Evolutionary conservation across 2,888 invertebrate genomes (phyloP).

Genomic region (Ophion obscuratus): DNA sequence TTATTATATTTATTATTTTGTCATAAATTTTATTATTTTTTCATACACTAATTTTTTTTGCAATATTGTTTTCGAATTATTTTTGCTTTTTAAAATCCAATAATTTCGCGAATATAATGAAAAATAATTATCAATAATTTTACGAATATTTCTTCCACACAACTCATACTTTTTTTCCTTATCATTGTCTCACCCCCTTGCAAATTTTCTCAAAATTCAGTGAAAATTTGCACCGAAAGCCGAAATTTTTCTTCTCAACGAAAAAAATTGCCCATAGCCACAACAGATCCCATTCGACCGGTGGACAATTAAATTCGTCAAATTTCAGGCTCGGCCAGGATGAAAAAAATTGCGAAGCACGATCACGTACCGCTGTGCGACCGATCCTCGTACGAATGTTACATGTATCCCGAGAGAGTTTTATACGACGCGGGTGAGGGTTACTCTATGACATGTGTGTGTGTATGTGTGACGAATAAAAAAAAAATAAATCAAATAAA

Average conservation of each 20-base stretch:
- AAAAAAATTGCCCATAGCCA: not conserved
- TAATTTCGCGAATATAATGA: too few relatives aligned
- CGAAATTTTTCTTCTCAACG: constrained; percentile 10
- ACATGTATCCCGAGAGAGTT: constrained; percentile 29
- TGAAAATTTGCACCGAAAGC: not conserved
- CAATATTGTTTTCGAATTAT: too few relatives aligned
- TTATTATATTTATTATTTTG: too few relatives aligned
- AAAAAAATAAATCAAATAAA: constrained; percentile 7
- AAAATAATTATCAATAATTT: too few relatives aligned
- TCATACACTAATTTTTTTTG: too few relatives aligned
- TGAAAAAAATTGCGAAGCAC: constrained; percentile 49
- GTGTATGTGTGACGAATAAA: constrained; percentile 18
- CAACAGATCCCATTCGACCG: constrained; percentile 18
- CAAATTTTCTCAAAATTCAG: too few relatives aligned
- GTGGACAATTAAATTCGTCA: constrained; percentile 78
- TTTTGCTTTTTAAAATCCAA: too few relatives aligned
- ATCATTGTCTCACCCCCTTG: too few relatives aligned
- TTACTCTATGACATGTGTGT: constrained; percentile 54
- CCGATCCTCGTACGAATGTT: constrained; percentile 70
- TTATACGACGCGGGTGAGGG: constrained; percentile 24
- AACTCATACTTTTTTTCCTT: too few relatives aligned
- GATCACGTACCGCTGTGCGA: constrained; percentile 77
- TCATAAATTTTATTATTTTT: too few relatives aligned
- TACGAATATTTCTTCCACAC: too few relatives aligned
- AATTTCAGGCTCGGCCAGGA: constrained; percentile 67